Percentiles rank a stretch among this genome's conserved stretches.
These are phyloP conservation scores for Pantala flavescens DNA, from an alignment of 1,140 invertebrate genomes.

Conservation along the genomic window DNA sequence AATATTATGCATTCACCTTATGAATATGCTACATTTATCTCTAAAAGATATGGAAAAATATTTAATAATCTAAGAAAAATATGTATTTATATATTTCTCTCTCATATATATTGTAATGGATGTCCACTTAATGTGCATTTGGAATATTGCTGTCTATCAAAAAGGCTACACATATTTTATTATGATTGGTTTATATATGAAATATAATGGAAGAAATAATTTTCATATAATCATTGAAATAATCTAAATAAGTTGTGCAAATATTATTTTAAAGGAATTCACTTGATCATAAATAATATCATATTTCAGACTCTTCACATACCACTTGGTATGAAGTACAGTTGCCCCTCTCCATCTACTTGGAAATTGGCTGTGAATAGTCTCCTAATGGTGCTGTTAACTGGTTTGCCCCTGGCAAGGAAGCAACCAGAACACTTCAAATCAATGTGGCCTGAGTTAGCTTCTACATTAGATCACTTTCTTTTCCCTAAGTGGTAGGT, in stretches of 20 bases:
- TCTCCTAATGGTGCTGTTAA: slow-evolving; percentile 66
- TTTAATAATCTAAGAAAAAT: too few relatives aligned
- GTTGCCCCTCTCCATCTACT: slow-evolving; percentile 66
- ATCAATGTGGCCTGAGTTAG: slow-evolving; percentile 75
- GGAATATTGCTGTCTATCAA: too few relatives aligned
- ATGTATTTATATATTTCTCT: too few relatives aligned
- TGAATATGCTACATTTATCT: slow-evolving; percentile 8
- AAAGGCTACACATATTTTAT: too few relatives aligned
- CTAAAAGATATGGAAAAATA: too few relatives aligned
- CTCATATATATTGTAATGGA: too few relatives aligned
- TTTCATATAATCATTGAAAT: too few relatives aligned
- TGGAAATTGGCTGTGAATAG: slow-evolving; percentile 79
- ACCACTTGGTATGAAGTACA: slow-evolving; percentile 72
- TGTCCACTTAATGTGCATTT: too few relatives aligned
- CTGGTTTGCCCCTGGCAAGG: slow-evolving; percentile 77
- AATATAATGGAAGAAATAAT: too few relatives aligned
- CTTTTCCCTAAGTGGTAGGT: slow-evolving; percentile 68
- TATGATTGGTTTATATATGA: too few relatives aligned
- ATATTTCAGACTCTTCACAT: slow-evolving; percentile 47
- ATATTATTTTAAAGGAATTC: too few relatives aligned
- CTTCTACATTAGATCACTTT: slow-evolving; percentile 78
- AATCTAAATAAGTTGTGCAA: too few relatives aligned
- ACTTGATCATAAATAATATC: background rate
- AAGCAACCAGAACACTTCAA: slow-evolving; percentile 57
- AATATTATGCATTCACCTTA: slow-evolving; percentile 13